Evolutionary conservation across 30 jellyfish, hydroid and myxozoan genomes (phyloP), one percentile per base, ranked within the genome.

Genomic region (Mastigias papua): DNA sequence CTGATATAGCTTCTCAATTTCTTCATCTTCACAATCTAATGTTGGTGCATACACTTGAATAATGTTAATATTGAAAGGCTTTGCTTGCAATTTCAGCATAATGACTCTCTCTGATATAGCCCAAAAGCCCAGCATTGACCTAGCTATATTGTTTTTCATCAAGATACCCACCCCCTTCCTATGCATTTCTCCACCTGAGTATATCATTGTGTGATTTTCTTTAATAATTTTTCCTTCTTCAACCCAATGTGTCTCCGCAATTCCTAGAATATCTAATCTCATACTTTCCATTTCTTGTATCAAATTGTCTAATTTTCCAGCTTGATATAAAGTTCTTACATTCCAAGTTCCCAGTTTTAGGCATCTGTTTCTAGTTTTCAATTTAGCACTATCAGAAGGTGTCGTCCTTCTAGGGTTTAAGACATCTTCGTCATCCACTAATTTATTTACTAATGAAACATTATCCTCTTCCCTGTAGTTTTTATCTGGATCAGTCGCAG

Each of bases 1-100:
- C 22, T 34, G 70, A 37, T 80, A 80, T 28, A 80, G 65, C 48
- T 61, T 63, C 5, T 64, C 69, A 19, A 80, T 60, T 26, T 61
- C 70, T 25, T 81, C 88, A 17, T 81, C 92, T 22, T 35, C 76
- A 72, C 75, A 17, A 15, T 28, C 88, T 9, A 88, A 16, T 25
- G 75, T 81, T 32, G 88, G 92, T 48, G 88, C 88, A 54, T 77
- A 77, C 25, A 57, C 88, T 26, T 29, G 63, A 20, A 77, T 58
- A 34, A 77, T 16, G 54, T 32, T 22, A 32, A 48, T 33, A 48
- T 77, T 33, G 57, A 57, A 77, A 27, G 80, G 88, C 23, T 33
- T 77, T 49, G 84, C 68, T 73, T 33, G 33, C 28, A 73, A 21
- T 48, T 73, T 73, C 22, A 73, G 42, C 46, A 73, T 23, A 16